Percentiles rank a stretch among this genome's conserved stretches.
phyloP scores from a whole-genome alignment of 2,888 invertebrate genomes.

The Zele albiditarsus region DNA sequence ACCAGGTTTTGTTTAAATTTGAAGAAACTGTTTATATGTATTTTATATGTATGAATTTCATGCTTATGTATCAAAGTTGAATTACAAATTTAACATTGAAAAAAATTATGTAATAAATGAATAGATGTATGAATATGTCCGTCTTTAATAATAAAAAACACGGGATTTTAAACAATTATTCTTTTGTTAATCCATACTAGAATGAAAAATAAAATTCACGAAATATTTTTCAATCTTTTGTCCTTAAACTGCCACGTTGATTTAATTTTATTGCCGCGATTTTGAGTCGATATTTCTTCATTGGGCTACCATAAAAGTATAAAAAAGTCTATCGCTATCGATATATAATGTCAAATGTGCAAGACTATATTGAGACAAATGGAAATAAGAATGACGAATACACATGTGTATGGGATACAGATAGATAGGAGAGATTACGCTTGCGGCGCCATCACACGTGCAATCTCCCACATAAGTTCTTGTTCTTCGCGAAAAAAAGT shows the following conservation, averaged over 20 bases:
- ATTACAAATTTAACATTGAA: no score
- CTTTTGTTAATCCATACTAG: no score
- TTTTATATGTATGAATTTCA: no score
- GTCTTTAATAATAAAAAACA: no score
- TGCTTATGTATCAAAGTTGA: no score
- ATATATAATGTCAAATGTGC: not conserved
- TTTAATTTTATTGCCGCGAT: not conserved
- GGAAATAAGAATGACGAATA: not conserved
- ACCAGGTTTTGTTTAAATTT: no score
- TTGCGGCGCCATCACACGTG: constrained; percentile 41
- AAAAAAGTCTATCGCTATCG: constrained; percentile 15
- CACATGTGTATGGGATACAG: constrained; percentile 20
- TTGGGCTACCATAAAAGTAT: not conserved
- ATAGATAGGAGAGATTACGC: constrained; percentile 43
- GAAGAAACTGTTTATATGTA: no score
- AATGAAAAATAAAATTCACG: no score
- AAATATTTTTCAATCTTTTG: no score
- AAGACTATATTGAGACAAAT: not conserved
- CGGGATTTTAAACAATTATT: no score
- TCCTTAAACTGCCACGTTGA: not conserved
- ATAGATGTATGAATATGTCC: no score
- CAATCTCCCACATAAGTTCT: constrained; percentile 60
- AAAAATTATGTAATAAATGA: no score
- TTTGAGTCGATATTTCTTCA: not conserved
- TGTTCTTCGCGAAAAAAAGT: constrained; percentile 43